Evolutionary conservation across 2,113 vertebrate genomes (phyloP).

Genomic region (Chauna torquata): DNA sequence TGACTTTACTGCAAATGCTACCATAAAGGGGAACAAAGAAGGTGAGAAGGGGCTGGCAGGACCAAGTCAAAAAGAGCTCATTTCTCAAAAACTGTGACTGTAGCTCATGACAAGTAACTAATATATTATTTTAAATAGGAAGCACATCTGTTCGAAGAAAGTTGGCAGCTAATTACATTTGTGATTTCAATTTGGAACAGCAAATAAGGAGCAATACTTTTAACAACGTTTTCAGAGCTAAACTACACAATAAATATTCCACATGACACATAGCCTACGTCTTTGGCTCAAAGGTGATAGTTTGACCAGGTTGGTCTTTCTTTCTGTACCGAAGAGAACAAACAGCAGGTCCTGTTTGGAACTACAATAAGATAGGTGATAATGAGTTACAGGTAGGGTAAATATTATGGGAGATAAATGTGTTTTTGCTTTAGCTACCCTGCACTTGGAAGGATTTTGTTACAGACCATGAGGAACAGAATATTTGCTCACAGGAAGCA

Average conservation of each 20-base stretch:
- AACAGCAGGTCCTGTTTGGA: conserved; percentile 54
- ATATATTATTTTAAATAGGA: neutral
- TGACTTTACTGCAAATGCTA: neutral
- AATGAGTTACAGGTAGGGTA: conserved; percentile 58
- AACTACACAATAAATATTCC: conserved; percentile 5
- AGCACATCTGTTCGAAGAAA: neutral
- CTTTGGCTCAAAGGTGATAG: conserved; percentile 16
- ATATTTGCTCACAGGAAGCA: conserved; percentile 72
- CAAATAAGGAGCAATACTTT: conserved; percentile 8
- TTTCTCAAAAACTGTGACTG: neutral
- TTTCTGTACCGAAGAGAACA: conserved; percentile 36
- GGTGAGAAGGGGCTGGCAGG: neutral
- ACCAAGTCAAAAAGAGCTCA: neutral
- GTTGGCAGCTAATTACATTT: neutral
- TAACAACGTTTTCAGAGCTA: neutral
- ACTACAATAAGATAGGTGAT: conserved; percentile 34
- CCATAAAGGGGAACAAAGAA: neutral
- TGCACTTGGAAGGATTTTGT: conserved; percentile 46
- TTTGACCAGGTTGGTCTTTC: neutral
- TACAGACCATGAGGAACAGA: neutral
- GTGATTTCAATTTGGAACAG: conserved; percentile 34
- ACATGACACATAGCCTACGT: neutral
- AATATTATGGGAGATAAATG: conserved; percentile 67
- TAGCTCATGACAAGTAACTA: neutral
- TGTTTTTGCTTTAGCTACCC: conserved; percentile 20